Conservation (phyloP, 2,888 invertebrate species). For the Cabera pusaria region DNA sequence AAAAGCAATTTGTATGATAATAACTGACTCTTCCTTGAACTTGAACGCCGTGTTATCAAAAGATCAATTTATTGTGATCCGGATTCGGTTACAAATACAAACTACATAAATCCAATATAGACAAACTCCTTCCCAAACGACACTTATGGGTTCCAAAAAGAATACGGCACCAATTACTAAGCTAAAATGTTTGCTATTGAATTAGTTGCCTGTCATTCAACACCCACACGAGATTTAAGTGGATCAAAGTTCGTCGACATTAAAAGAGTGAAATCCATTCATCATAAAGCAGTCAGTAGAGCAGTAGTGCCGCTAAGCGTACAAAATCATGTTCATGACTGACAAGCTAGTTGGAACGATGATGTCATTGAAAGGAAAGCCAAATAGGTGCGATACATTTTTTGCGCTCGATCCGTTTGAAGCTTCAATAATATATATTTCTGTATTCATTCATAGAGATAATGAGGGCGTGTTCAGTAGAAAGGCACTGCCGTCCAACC, state of each 20-base stretch:
- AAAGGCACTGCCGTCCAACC: conserved; percentile 65
- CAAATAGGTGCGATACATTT: conserved; percentile 44
- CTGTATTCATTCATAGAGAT: conserved; percentile 64
- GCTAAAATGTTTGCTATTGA: conserved; percentile 40
- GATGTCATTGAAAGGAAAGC: conserved; percentile 56
- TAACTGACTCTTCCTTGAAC: conserved; percentile 19
- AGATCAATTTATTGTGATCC: conserved; percentile 3
- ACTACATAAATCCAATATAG: conserved; percentile 1
- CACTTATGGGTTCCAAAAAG: conserved; percentile 21
- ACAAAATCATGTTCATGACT: conserved; percentile 55
- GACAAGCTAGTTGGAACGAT: conserved; percentile 55
- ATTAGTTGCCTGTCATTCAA: conserved; percentile 54
- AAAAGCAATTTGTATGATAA: conserved; percentile 17
- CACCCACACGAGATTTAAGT: conserved; percentile 65
- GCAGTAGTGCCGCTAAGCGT: conserved; percentile 55
- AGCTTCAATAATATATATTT: conserved; percentile 35
- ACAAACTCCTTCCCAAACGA: conserved; percentile 7
- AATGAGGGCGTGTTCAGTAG: conserved; percentile 60
- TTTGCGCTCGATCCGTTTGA: conserved; percentile 38
- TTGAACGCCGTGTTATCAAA: conserved; percentile 19
- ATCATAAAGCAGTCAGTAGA: conserved; percentile 65
- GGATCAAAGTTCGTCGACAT: conserved; percentile 76
- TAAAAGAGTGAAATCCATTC: conserved; percentile 73
- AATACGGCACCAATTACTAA: conserved; percentile 24
- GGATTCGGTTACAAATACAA: conserved; percentile 1